phyloP scores from a whole-genome alignment of 1,140 invertebrate genomes.

The Colletes latitarsis region DNA sequence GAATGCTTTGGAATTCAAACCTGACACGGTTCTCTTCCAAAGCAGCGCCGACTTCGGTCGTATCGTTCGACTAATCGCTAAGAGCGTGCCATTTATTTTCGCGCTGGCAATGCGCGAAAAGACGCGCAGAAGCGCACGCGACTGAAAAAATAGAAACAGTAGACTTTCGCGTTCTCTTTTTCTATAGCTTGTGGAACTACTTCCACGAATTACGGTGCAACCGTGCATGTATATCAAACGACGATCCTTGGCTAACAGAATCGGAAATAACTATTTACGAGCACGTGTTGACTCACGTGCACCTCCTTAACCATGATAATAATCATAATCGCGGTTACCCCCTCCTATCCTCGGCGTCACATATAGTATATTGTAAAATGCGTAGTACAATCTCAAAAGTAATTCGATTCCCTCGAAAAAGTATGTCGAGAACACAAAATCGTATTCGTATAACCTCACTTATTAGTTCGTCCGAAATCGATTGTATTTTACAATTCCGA shows the following conservation, averaged over 20 bases:
- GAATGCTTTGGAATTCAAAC: constrained; percentile 71
- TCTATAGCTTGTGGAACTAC: background rate
- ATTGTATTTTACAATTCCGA: too few relatives aligned
- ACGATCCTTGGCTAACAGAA: background rate
- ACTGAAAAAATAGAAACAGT: too few relatives aligned
- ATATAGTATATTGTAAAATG: background rate
- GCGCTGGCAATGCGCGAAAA: background rate
- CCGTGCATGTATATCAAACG: background rate
- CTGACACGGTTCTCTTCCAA: constrained; percentile 55
- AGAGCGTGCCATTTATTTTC: background rate
- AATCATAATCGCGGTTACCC: constrained; percentile 8
- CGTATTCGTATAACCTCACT: too few relatives aligned
- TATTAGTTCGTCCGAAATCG: too few relatives aligned
- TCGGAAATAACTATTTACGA: constrained; percentile 19
- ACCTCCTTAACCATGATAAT: constrained; percentile 8
- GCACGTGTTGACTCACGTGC: constrained; percentile 19
- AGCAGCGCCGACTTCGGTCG: constrained; percentile 14
- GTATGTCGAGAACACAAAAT: background rate
- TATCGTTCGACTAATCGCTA: constrained; percentile 2
- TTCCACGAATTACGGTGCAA: background rate
- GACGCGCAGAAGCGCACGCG: background rate
- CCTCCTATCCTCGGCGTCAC: background rate
- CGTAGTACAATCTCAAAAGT: background rate
- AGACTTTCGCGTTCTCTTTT: background rate
- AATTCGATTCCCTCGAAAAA: background rate